These are phyloP conservation scores for Cylloceria caligata DNA, from an alignment of 2,888 invertebrate genomes.

Conservation along the genomic window DNA sequence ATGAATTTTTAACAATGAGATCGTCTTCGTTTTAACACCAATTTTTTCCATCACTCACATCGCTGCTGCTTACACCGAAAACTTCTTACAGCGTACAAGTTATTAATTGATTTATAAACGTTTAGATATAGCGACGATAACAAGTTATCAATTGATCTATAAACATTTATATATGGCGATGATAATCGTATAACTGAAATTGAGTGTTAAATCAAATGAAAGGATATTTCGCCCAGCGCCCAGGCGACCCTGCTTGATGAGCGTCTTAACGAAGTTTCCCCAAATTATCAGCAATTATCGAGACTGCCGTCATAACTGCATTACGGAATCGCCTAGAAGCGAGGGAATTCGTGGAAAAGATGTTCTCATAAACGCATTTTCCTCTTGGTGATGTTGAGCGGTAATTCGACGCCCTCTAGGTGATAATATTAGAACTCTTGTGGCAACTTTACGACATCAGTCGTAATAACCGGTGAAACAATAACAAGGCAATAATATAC, in stretches of 20 bases:
- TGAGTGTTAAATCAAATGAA: conserved; percentile 84
- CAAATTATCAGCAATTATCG: conserved; percentile 85
- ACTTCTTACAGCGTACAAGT: too few species aligned
- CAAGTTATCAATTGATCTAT: conserved; percentile 20
- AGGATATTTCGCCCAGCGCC: conserved; percentile 80
- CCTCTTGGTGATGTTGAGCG: conserved; percentile 39
- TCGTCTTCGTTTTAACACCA: too few species aligned
- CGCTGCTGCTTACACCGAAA: too few species aligned
- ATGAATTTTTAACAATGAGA: too few species aligned
- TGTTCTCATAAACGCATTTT: conserved; percentile 81
- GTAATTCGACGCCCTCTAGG: conserved; percentile 24
- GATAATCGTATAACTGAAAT: conserved; percentile 82
- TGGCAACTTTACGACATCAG: neutral
- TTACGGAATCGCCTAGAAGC: conserved; percentile 78
- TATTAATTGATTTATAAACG: too few species aligned
- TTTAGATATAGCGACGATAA: too few species aligned
- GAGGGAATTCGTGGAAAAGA: conserved; percentile 78
- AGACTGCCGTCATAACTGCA: conserved; percentile 82
- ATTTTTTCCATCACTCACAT: too few species aligned
- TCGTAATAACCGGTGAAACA: neutral
- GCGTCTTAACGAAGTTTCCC: conserved; percentile 84
- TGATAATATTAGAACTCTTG: neutral
- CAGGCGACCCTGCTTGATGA: conserved; percentile 78
- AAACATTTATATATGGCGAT: conserved; percentile 57
- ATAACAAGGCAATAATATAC: neutral